phyloP scores from a whole-genome alignment of 2,888 invertebrate species.

The Galerucella pusilla region DNA sequence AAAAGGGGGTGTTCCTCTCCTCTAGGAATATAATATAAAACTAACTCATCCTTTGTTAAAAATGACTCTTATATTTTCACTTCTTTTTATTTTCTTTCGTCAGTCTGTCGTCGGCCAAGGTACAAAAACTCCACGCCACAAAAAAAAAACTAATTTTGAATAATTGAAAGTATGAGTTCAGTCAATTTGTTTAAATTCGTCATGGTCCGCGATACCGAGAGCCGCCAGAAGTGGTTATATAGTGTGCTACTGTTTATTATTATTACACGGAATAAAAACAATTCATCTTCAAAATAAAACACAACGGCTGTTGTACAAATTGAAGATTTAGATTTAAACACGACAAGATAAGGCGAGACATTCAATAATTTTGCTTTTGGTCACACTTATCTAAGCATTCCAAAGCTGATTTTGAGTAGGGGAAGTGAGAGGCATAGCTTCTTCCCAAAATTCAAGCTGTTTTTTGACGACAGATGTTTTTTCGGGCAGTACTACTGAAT shows the following conservation, averaged over 20 bases:
- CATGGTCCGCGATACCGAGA: constrained; percentile 51
- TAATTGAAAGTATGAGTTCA: constrained; percentile 61
- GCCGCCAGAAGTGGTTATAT: constrained; percentile 32
- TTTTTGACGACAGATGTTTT: too few species aligned
- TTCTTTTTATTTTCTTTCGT: neutral
- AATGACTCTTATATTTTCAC: neutral
- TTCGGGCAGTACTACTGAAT: too few species aligned
- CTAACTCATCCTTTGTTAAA: neutral
- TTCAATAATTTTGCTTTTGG: too few species aligned
- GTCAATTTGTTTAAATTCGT: constrained; percentile 64
- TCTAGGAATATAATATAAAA: neutral
- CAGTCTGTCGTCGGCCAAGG: constrained; percentile 49
- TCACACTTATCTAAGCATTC: too few species aligned
- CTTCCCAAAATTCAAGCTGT: too few species aligned
- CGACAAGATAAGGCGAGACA: too few species aligned
- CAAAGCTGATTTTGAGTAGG: too few species aligned
- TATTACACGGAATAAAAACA: constrained; percentile 12
- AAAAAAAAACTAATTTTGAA: constrained; percentile 59
- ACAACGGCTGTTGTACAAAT: neutral
- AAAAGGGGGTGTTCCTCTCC: too few species aligned
- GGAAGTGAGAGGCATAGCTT: too few species aligned
- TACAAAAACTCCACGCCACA: constrained; percentile 36
- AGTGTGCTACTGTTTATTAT: constrained; percentile 33
- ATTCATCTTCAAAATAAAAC: neutral
- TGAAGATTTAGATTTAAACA: neutral